A percentile compares a stretch with the other conserved stretches of the same genome.
phyloP scores from a whole-genome alignment of 2,888 invertebrate genomes.

The Apamea anceps region DNA sequence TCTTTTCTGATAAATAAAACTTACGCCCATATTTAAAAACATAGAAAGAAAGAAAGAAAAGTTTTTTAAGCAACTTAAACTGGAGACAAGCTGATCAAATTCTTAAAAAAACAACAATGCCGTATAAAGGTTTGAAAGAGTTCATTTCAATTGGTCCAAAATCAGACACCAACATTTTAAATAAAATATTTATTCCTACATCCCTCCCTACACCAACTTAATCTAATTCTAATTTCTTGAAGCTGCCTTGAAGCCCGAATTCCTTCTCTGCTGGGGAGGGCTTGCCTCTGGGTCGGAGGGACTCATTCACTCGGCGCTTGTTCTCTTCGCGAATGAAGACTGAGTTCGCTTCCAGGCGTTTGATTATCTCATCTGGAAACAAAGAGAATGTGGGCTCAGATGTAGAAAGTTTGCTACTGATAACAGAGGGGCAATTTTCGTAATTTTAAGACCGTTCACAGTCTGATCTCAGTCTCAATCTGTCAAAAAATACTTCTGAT shows the following conservation, averaged over 20 bases:
- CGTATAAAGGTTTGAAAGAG: background rate
- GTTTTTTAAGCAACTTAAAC: background rate
- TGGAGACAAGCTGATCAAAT: background rate
- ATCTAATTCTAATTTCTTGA: conserved; percentile 93
- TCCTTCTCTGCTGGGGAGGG: conserved; percentile 90
- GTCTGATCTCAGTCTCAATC: too few species aligned
- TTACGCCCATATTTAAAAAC: too few species aligned
- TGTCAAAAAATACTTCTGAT: too few species aligned
- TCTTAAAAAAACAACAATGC: background rate
- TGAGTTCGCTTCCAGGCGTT: conserved; percentile 81
- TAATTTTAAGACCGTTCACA: too few species aligned
- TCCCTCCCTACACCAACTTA: conserved; percentile 68
- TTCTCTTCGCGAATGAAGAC: conserved; percentile 88
- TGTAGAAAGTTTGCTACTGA: background rate
- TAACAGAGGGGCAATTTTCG: too few species aligned
- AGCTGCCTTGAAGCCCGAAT: conserved; percentile 93
- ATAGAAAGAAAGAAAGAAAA: too few species aligned
- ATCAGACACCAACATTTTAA: conserved; percentile 9
- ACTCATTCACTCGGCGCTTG: conserved; percentile 90
- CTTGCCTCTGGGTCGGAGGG: conserved; percentile 91
- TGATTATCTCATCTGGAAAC: conserved; percentile 79
- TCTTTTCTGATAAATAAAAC: too few species aligned
- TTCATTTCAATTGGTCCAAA: background rate
- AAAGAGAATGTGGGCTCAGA: background rate
- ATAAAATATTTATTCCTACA: conserved; percentile 39